Conservation (phyloP, 1,140 invertebrate genomes). For the Wiebesia pumilae region DNA sequence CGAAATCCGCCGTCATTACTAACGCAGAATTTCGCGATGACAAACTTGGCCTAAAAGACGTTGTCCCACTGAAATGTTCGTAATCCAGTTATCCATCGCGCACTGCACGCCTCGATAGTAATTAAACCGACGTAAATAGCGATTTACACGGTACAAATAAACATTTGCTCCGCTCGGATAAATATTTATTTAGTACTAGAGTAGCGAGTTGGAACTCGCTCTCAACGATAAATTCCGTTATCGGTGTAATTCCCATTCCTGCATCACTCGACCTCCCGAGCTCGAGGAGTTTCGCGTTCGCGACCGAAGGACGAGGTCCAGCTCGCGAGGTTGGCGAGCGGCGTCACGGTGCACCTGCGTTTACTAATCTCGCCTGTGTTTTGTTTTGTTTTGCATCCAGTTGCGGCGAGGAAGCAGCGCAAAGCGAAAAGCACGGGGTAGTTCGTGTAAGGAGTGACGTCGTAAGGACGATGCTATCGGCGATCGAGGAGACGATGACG, state of each 20-base stretch:
- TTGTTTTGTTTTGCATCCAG: background rate
- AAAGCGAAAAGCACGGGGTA: background rate
- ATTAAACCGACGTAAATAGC: background rate
- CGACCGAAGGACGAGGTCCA: background rate
- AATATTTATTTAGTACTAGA: background rate
- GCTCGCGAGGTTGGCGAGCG: too few relatives aligned
- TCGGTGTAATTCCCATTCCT: background rate
- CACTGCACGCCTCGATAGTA: background rate
- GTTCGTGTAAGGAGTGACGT: background rate
- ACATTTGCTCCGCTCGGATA: background rate
- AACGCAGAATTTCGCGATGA: too few relatives aligned
- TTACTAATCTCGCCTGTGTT: background rate
- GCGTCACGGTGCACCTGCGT: too few relatives aligned
- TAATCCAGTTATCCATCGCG: too few relatives aligned
- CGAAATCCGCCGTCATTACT: too few relatives aligned
- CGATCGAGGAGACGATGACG: slow-evolving; percentile 54
- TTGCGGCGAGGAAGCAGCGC: background rate
- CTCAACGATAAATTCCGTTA: background rate
- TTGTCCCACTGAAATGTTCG: too few relatives aligned
- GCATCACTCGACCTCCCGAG: background rate
- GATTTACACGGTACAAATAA: slow-evolving; percentile 2
- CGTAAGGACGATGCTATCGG: slow-evolving; percentile 52
- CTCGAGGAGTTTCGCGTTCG: background rate
- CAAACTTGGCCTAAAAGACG: too few relatives aligned
- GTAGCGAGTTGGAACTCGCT: background rate